Base-by-base conservation (phyloP, 1,140 invertebrate genomes). In the Neodiprion virginianus region DNA sequence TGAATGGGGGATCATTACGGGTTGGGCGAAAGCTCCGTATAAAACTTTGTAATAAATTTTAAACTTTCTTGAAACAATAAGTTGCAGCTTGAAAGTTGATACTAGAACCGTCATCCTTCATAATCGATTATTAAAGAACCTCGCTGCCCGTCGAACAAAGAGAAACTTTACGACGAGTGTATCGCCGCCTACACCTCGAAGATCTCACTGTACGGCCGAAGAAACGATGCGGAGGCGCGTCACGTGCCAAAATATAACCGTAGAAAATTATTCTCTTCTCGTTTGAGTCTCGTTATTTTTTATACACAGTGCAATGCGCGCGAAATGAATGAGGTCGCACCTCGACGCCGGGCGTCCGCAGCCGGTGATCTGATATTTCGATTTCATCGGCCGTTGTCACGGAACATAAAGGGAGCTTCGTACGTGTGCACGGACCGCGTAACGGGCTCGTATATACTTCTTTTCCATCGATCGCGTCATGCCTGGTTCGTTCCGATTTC, bases 111-210 rank as follows among this genome's bases (percentile, higher is more conserved):
- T 81, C 79, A 80, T 81, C 79, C 77, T 81, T 85, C 82, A 81
- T 84, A 85, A 86, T 87, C 84, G 86, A 86, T 86, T 86, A 87
- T 86, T 86, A 86, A 86, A 79, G 79, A 82, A 84, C 75, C 28
- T 40, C 5, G 77, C 76, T 75, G 75, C 74, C 73, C 78, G 78
- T 69, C 80, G 79, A 84, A 80, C 11, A 17, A 61, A 61, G 11
- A 61, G 28, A 61, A 61, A 12, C n/a, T 61, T 61, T 61, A 12
- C 53, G 8, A 5, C 53, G n/a, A 61, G 53, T 61, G 53, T 61
- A 61, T 61, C 53, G 53, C 53, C 53, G 53, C 53, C 53, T 40
- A 40, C 28, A 40, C 2, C 28, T 1, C 28, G 28, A 40, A 5
- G 28, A 40, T 40, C 28, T 40, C 28, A 40, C 28, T 40, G 28